Evolutionary conservation across 2,797 vertebrate species (phyloP), one percentile per base, ranked within the genome.

Genomic region (Pristis pectinata): DNA sequence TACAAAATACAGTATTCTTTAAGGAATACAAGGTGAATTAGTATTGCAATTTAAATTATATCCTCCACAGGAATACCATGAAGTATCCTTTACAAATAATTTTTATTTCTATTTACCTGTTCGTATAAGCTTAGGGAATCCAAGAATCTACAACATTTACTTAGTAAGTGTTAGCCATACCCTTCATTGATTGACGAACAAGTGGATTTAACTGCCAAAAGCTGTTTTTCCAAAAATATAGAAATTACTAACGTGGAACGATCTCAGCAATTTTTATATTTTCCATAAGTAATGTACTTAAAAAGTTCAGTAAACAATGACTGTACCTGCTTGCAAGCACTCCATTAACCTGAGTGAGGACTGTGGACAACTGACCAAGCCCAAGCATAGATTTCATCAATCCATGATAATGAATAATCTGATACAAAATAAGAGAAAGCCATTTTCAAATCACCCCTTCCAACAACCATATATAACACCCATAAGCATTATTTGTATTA

Each of bases 361-460:
- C 98, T 64, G 99, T 99, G 91, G 99, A 99, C 67, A 99, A 97
- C 95, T 99, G 99, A 94, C 99, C 99, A 94, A 99, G 98, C 64
- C 99, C 99, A 94, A 99, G 97, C 98, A 99, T 99, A 49, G 99
- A 99, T 95, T 98, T 99, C 97, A 99, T 98, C 82, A 99, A 98
- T 64, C 99, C 99, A 85, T 99, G 99, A 96, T 99, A 99, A 96
- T 99, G 99, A 96, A 98, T 97, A 9, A 99, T 99, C 99, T 99
- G 70, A 89, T 41, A 41, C n/a, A 74, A 95, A 19, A 97, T 93
- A 76, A 67, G 93, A 74, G 3, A 95, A 82, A 64, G 10, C 0
- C 56, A 79, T 22, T 49, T 74, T 94, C 37, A 94, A 76, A 49
- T 44, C 0, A 15, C 53, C 30, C 30, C 41, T 34, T 94, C 44